Evolutionary conservation across 1,140 invertebrate genomes (phyloP), one percentile per base, ranked within the genome.

Genomic region (Brachionus rubens): DNA sequence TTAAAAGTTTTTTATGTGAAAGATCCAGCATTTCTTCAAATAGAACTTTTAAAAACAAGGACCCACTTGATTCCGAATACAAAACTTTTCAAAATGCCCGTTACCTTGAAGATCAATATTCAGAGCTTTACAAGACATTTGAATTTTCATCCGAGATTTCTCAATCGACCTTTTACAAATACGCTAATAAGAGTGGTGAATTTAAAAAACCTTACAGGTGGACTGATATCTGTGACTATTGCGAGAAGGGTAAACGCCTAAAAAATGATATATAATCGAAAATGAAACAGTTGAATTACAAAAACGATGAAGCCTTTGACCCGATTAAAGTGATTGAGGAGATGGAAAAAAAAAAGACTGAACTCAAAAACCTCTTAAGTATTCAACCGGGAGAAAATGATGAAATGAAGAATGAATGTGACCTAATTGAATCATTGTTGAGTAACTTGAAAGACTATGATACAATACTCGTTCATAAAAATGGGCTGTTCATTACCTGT

Each of bases 221-320:
- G 26, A 59, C 54, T 36, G 54, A 59, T 9, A 59, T 59, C 19
- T 59, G 54, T 59, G 33, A 59, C 7, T 59, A 59, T 30, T 59
- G 54, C 36, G 54, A 59, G 36, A 16, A 36, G 36, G 12, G 28
- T 33, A 59, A 59, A 14, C 16, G 12, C 26, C 12, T 52, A 2
- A 52, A 26, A 26, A 26, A 52, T 10, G 24, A 52, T 10, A 52
- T 52, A 24, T 0, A 52, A 26, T 24, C 21, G 26, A 24, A 26
- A 24, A 24, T 26, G 2, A 52, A 52, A 33, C 2, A 33, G 7
- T 36, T 36, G 9, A 7, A 59, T 36, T 59, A 36, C 33, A 33
- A 59, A n/a, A 33, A 33, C 19, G 19, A 19, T 33, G 19, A 33
- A 19, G 26, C 0, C 7, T 59, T 59, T 59, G 54, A 59, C 36